Percentiles rank a stretch among this genome's conserved stretches.
phyloP scores from a whole-genome alignment of 2,888 invertebrate genomes.

The Chrysolina americana region DNA sequence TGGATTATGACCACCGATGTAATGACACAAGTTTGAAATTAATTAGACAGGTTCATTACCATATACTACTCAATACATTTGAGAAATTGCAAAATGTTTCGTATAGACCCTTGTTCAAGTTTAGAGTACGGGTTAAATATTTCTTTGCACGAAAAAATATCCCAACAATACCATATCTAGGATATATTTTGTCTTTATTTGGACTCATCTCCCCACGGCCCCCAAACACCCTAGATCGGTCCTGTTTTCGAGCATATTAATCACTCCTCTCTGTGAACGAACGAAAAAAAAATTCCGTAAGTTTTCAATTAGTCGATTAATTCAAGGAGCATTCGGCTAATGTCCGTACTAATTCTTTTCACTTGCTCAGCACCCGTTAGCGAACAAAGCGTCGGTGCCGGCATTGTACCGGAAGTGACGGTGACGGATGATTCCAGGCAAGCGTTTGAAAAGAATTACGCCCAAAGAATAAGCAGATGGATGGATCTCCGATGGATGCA shows the following conservation, averaged over 20 bases:
- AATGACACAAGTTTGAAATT: too few species aligned
- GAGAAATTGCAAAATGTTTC: too few species aligned
- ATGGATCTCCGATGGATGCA: slow-evolving; percentile 65
- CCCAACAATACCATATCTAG: too few species aligned
- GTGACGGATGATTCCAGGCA: slow-evolving; percentile 68
- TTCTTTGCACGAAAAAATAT: too few species aligned
- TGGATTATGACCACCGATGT: too few species aligned
- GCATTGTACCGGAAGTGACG: slow-evolving; percentile 69
- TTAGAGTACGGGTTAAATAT: too few species aligned
- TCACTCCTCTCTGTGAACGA: slow-evolving; percentile 1
- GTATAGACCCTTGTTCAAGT: too few species aligned
- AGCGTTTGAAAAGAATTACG: slow-evolving; percentile 67
- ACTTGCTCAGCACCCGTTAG: slow-evolving; percentile 58
- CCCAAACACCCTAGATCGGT: not conserved
- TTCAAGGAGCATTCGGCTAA: slow-evolving; percentile 63
- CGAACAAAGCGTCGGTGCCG: slow-evolving; percentile 65
- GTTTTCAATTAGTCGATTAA: slow-evolving; percentile 68
- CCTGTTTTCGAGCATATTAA: not conserved
- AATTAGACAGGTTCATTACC: too few species aligned
- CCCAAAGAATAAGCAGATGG: slow-evolving; percentile 67
- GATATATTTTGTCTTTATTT: too few species aligned
- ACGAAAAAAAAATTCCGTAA: slow-evolving; percentile 58
- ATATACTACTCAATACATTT: too few species aligned
- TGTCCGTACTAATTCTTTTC: slow-evolving; percentile 66
- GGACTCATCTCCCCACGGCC: too few species aligned